Conservation (phyloP, 1,140 invertebrate species). For the Sipha flava region DNA sequence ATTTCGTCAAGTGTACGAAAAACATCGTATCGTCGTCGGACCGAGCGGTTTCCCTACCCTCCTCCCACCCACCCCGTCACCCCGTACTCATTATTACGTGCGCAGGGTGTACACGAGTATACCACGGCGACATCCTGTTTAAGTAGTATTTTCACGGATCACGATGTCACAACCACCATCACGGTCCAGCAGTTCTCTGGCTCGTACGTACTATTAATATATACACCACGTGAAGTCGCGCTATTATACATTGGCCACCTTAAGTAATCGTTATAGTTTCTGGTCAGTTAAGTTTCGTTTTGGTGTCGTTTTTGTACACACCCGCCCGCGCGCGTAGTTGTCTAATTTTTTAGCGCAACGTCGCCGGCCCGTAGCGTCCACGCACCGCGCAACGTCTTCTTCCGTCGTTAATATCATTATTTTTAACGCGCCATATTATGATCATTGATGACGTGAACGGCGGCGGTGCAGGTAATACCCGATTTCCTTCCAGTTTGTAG, state of each 20-base stretch:
- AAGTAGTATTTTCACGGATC: conserved; percentile 10
- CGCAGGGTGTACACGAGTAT: neutral
- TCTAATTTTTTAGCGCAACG: neutral
- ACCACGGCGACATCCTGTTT: neutral
- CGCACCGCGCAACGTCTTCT: neutral
- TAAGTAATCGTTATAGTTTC: neutral
- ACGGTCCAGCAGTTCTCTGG: neutral
- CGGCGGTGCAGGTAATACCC: neutral
- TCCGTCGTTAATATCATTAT: neutral
- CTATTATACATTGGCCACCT: neutral
- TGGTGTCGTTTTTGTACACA: neutral
- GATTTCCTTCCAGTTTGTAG: neutral
- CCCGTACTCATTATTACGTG: neutral
- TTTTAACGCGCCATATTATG: neutral
- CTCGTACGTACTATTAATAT: neutral
- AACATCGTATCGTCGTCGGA: no score
- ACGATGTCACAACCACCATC: neutral
- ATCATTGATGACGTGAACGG: neutral
- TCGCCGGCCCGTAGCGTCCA: neutral
- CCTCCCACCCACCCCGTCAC: no score
- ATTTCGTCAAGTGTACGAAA: neutral
- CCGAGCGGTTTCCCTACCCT: no score
- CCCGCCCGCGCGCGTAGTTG: neutral
- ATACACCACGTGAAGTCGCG: neutral
- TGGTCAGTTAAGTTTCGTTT: conserved; percentile 6